These are phyloP conservation scores for Cheilosia scutellata DNA, from an alignment of 2,888 invertebrate genomes.

Conservation along the genomic window DNA sequence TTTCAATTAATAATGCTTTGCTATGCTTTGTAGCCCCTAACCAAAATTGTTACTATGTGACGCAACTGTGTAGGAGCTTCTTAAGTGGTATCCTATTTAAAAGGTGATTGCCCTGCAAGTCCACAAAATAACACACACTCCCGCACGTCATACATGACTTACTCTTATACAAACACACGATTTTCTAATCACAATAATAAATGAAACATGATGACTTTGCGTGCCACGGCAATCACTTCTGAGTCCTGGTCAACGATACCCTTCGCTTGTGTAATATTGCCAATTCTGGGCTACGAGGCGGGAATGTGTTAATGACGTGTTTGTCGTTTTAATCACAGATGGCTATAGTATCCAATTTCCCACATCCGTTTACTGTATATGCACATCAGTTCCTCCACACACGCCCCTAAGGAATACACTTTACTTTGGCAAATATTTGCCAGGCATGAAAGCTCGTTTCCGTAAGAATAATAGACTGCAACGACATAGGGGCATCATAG, in stretches of 20 bases:
- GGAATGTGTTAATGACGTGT: slow-evolving; percentile 46
- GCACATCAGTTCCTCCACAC: background rate
- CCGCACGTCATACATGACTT: too few relatives aligned
- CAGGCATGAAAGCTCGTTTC: slow-evolving; percentile 9
- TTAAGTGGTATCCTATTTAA: slow-evolving; percentile 37
- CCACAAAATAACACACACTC: background rate
- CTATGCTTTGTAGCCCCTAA: background rate
- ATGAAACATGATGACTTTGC: slow-evolving; percentile 44
- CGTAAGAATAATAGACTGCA: slow-evolving; percentile 17
- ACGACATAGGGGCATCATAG: background rate
- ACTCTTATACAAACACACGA: too few relatives aligned
- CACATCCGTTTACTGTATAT: slow-evolving; percentile 8
- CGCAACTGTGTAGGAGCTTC: slow-evolving; percentile 23
- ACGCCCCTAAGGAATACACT: background rate
- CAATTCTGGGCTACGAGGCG: background rate
- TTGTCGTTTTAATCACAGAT: slow-evolving; percentile 33
- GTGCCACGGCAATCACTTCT: slow-evolving; percentile 48
- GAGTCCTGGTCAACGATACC: slow-evolving; percentile 36
- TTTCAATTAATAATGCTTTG: background rate
- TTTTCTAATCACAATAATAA: slow-evolving; percentile 36
- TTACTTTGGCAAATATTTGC: slow-evolving; percentile 20
- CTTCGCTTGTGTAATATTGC: background rate
- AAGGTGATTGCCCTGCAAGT: slow-evolving; percentile 35
- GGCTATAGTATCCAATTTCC: slow-evolving; percentile 33
- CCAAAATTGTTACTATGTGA: slow-evolving; percentile 30